These are phyloP conservation scores for Caenorhabditis latens DNA, from an alignment of 1,140 invertebrate genomes.

Conservation along the genomic window DNA sequence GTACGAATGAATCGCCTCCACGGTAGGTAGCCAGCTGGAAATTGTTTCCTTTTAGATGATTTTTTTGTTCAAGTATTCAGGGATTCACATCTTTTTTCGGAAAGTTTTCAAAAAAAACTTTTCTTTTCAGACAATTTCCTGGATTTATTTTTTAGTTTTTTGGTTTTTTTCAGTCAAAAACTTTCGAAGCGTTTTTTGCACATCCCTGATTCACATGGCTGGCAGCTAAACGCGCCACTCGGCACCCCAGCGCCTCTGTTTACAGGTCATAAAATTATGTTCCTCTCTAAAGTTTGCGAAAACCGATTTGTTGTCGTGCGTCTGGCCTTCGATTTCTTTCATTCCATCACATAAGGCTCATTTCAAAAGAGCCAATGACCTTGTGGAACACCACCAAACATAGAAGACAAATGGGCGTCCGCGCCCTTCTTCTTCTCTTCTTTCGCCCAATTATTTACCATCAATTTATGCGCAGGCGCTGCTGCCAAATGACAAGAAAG, in stretches of 20 bases:
- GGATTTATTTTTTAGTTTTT: no score
- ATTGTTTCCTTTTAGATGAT: no score
- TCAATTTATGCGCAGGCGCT: slow-evolving; percentile 53
- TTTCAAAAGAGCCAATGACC: slow-evolving; percentile 53
- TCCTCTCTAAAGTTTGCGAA: background rate
- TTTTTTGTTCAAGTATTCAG: no score
- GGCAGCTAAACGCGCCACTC: no score
- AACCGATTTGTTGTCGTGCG: background rate
- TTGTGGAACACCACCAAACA: slow-evolving; percentile 1
- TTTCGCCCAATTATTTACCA: slow-evolving; percentile 53
- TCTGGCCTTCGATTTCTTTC: background rate
- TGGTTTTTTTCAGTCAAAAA: no score
- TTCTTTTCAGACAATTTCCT: no score
- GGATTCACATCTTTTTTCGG: no score
- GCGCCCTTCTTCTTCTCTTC: background rate
- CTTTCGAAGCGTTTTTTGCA: no score
- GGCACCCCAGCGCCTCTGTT: no score
- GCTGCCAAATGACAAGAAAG: slow-evolving; percentile 51
- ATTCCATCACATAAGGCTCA: slow-evolving; percentile 32
- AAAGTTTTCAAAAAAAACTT: no score
- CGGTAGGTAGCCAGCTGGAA: slow-evolving; percentile 67
- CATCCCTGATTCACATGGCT: no score
- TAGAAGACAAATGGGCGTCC: slow-evolving; percentile 46
- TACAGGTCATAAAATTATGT: no score
- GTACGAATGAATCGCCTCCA: slow-evolving; percentile 66